Evolutionary conservation across 2,888 invertebrate species (phyloP), one percentile per base, ranked within the genome.

Genomic region (Clepsis dumicolana): DNA sequence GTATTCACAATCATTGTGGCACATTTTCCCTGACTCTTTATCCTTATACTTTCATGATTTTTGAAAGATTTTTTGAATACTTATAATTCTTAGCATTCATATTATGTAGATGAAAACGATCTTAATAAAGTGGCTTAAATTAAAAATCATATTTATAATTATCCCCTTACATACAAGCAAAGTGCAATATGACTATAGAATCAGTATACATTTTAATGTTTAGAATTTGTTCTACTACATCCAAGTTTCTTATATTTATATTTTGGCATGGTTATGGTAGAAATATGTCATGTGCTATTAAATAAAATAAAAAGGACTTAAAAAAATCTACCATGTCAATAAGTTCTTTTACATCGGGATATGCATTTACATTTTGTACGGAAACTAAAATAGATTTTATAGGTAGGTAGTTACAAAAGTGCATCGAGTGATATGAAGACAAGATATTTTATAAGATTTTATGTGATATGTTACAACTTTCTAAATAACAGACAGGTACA

Each of bases 401-500:
- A 32, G 3, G 29, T 35, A 35, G 12, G 16, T 38, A 35, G 50
- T 29, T 59, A 35, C 21, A 59, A 64, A 59, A 65, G 65, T 50
- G 65, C 54, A 56, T 72, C 44, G 53, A 71, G 71, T 74, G 75
- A 75, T 75, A 74, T 74, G 74, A 72, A 70, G 70, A 63, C 48
- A 66, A 71, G 71, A 72, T 74, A 74, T 71, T 59, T 59, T 56
- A 65, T 71, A 73, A 64, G 48, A 69, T 63, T 69, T 66, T 24
- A 52, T 69, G 65, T 73, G 77, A 75, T 27, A 65, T 65, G 76
- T 69, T 54, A 57, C 71, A 70, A 66, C 67, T 60, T 60, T 66
- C 70, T 64, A 50, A 63, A 44, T 60, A 70, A 72, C 73, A 74
- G 77, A 76, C 75, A 75, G 61, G 48, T 67, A 65, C 78, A 74